Conservation (phyloP, 2,888 invertebrate species). For the Lottia scabra region DNA sequence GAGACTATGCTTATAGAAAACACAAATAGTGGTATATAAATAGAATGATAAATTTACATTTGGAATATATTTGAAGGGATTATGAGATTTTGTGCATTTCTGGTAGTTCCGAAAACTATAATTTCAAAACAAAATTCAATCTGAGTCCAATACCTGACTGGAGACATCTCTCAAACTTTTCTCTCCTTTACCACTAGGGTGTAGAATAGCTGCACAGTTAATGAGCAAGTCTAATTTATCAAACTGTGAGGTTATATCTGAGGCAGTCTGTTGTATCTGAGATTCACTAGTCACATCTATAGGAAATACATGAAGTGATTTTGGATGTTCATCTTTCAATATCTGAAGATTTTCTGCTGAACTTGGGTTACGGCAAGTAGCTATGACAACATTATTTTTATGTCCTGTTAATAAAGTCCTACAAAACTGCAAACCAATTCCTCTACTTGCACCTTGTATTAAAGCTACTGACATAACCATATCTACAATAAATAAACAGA, state of each 20-base stretch:
- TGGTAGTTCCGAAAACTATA: too few species aligned
- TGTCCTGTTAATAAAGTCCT: conserved; percentile 37
- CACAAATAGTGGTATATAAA: too few species aligned
- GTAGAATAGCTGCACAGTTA: conserved; percentile 55
- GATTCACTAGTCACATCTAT: conserved; percentile 47
- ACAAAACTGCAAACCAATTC: conserved; percentile 59
- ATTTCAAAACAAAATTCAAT: too few species aligned
- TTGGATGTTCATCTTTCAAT: conserved; percentile 27
- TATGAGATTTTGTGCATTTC: too few species aligned
- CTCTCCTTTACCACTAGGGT: conserved; percentile 54
- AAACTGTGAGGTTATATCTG: conserved; percentile 32
- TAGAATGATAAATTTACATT: too few species aligned
- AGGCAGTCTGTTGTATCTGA: conserved; percentile 39
- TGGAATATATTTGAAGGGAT: too few species aligned
- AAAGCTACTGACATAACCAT: conserved; percentile 22
- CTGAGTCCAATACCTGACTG: conserved; percentile 48
- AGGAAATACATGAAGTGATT: conserved; percentile 35
- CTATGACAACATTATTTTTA: conserved; percentile 42
- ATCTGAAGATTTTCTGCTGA: conserved; percentile 36
- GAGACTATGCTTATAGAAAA: too few species aligned
- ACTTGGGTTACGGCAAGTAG: conserved; percentile 50
- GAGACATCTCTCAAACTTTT: conserved; percentile 53
- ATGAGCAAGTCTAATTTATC: conserved; percentile 56
- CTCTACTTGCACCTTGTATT: conserved; percentile 54
- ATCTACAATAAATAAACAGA: too few species aligned